Evolutionary conservation across 2,797 vertebrate genomes (phyloP).

Genomic region (Arrhamphus sclerolepis): DNA sequence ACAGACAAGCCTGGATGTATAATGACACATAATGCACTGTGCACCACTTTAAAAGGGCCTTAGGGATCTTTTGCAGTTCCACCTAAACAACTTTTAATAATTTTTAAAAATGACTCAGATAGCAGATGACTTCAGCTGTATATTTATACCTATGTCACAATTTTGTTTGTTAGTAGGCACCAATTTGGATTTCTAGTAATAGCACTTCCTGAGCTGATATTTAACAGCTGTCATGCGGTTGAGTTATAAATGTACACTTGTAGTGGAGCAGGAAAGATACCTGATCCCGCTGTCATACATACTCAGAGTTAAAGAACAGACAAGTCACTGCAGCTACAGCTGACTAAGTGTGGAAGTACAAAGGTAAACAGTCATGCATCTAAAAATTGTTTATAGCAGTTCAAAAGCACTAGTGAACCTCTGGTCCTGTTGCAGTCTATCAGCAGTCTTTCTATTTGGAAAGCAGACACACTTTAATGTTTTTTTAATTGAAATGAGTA

Average conservation of each 20-base stretch:
- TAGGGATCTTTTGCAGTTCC: not conserved
- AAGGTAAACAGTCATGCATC: conserved; percentile 30
- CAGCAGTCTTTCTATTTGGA: not conserved
- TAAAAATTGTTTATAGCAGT: conserved; percentile 1
- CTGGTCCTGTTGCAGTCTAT: too few species aligned
- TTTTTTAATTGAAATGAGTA: not conserved
- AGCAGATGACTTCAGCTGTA: too few species aligned
- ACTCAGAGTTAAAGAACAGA: conserved; percentile 26
- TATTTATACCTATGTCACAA: conserved; percentile 6
- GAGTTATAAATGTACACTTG: conserved; percentile 68
- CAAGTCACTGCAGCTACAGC: conserved; percentile 24
- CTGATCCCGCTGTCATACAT: conserved; percentile 67
- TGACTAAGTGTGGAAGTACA: conserved; percentile 36
- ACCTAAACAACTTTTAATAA: too few species aligned
- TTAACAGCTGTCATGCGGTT: conserved; percentile 59
- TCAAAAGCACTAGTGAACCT: not conserved
- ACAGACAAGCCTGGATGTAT: conserved; percentile 16
- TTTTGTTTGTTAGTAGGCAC: conserved; percentile 16
- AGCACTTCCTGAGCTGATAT: conserved; percentile 32
- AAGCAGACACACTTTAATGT: not conserved
- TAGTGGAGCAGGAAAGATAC: conserved; percentile 54
- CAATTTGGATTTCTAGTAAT: conserved; percentile 22
- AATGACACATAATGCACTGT: not conserved
- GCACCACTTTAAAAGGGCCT: not conserved
- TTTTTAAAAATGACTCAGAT: too few species aligned